Conservation (phyloP, 2,797 vertebrate genomes). For the Atherinosoma microstoma region DNA sequence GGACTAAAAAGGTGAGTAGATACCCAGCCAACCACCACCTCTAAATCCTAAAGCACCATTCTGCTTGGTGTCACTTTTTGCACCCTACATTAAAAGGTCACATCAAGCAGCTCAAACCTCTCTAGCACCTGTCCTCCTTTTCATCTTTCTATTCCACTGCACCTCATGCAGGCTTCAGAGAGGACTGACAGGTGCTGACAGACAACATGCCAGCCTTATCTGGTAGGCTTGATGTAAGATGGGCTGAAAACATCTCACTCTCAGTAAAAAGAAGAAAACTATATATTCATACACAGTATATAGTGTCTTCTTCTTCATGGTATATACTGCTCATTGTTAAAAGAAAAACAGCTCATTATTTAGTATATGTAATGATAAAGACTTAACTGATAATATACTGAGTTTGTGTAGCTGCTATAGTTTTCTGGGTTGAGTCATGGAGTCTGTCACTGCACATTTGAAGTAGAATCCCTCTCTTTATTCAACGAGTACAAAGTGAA, state of each 20-base stretch:
- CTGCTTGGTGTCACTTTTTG: conserved; percentile 21
- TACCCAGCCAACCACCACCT: conserved; percentile 3
- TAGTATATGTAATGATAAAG: conserved; percentile 5
- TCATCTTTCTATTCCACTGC: conserved; percentile 17
- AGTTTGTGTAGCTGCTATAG: conserved; percentile 10
- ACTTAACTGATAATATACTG: conserved; percentile 4
- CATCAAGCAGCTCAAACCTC: conserved; percentile 37
- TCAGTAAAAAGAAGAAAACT: background rate
- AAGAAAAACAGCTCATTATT: background rate
- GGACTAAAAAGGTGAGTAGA: conserved; percentile 2
- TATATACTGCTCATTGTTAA: conserved; percentile 12
- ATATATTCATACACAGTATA: background rate
- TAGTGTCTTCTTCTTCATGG: background rate
- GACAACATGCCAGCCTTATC: conserved; percentile 37
- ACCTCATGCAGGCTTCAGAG: conserved; percentile 9
- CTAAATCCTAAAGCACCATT: conserved; percentile 14
- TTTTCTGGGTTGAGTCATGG: conserved; percentile 12
- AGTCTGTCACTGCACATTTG: conserved; percentile 20
- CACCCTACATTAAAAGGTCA: conserved; percentile 32
- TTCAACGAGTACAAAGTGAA: conserved; percentile 28
- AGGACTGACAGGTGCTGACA: conserved; percentile 42
- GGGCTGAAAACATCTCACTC: conserved; percentile 8
- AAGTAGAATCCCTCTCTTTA: conserved; percentile 16
- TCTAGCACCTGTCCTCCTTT: conserved; percentile 29
- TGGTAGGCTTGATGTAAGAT: conserved; percentile 20